Percentiles rank a stretch among this genome's conserved stretches.
These are phyloP conservation scores for Rhynchopsitta pachyrhyncha DNA, from an alignment of 2,113 vertebrate species.

Conservation along the genomic window DNA sequence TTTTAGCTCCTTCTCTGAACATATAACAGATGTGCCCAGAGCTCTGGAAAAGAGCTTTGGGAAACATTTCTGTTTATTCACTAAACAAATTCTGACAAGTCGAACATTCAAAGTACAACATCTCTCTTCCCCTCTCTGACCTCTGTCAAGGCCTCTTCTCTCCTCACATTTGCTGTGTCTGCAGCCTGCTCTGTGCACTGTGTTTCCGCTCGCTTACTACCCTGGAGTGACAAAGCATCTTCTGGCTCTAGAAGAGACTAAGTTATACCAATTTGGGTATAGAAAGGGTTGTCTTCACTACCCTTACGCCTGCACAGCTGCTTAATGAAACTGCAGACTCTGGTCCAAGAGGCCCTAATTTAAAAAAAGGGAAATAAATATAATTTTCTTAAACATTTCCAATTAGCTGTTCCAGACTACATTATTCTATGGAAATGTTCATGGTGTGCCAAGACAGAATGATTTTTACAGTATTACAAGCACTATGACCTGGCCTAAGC, in stretches of 20 bases:
- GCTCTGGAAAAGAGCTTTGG: conserved; percentile 23
- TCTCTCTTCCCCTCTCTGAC: conserved; percentile 23
- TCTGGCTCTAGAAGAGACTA: neutral
- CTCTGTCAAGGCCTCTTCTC: conserved; percentile 6
- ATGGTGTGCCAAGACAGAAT: neutral
- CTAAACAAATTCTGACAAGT: conserved; percentile 49
- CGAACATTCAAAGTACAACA: neutral
- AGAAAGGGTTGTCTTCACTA: neutral
- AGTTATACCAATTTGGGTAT: neutral
- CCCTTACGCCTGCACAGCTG: neutral
- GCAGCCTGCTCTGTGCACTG: neutral
- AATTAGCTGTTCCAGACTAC: neutral
- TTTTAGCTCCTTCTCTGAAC: neutral
- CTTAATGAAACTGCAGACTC: neutral
- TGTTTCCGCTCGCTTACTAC: neutral
- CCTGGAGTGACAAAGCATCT: neutral
- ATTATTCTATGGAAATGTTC: neutral
- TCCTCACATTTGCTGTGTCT: neutral
- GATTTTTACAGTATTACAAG: neutral
- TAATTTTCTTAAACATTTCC: neutral
- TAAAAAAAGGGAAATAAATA: neutral
- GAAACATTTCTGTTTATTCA: conserved; percentile 29
- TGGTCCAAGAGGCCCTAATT: neutral
- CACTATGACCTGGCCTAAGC: neutral
- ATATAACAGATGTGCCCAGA: neutral